Conservation (phyloP, 1,140 invertebrate species). For the Sipha flava region DNA sequence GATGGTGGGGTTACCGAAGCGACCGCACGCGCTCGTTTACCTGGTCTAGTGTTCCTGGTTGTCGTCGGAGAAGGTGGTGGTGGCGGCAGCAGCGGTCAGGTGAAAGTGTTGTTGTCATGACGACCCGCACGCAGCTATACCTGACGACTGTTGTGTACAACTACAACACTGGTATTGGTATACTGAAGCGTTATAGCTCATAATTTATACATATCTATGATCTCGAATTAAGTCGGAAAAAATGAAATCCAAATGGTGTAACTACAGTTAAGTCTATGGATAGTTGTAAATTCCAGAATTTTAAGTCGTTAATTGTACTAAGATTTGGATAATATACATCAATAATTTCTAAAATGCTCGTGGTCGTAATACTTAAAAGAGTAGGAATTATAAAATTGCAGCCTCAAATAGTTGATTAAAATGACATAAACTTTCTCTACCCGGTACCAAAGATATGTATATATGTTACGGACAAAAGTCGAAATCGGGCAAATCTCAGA, state of each 20-base stretch:
- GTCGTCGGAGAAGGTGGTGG: too few species aligned
- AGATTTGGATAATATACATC: background rate
- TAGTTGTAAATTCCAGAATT: background rate
- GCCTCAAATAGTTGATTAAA: background rate
- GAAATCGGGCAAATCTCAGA: too few species aligned
- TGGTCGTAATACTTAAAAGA: background rate
- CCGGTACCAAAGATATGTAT: background rate
- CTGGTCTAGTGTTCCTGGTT: background rate
- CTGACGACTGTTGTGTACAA: too few species aligned
- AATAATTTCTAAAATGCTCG: background rate
- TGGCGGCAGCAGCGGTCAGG: background rate
- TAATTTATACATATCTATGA: too few species aligned
- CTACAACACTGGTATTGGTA: too few species aligned
- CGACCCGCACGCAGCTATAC: too few species aligned
- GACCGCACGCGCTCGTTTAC: background rate
- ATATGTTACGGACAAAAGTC: too few species aligned
- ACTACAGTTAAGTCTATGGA: background rate
- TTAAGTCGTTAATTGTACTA: background rate
- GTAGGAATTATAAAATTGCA: background rate
- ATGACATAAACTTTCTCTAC: background rate
- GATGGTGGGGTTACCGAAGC: background rate
- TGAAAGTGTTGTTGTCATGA: background rate
- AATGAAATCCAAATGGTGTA: too few species aligned
- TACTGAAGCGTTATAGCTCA: too few species aligned
- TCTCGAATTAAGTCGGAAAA: too few species aligned